Percentiles rank a stretch among this genome's conserved stretches.
Evolutionary conservation across 2,888 invertebrate genomes (phyloP).

Genomic region (Therioaphis trifolii): DNA sequence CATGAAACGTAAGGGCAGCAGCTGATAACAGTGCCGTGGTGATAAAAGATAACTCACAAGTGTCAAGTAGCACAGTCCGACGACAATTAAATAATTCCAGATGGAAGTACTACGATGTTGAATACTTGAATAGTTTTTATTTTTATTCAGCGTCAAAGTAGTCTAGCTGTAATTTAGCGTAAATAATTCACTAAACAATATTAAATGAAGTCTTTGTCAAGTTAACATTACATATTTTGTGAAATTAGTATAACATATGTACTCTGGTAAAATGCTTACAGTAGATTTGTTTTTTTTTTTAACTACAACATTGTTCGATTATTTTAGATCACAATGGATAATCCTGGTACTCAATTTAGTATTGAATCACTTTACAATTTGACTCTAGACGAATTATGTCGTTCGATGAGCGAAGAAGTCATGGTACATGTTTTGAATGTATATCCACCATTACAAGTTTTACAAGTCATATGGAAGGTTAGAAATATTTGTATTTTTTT

Average conservation of each 20-base stretch:
- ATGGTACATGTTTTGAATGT: neutral
- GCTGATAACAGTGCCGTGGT: conserved; percentile 3
- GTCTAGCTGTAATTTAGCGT: neutral
- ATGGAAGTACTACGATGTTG: neutral
- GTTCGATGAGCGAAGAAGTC: conserved; percentile 4
- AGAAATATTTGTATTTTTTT: neutral
- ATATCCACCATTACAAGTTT: conserved; percentile 1
- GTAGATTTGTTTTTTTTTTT: neutral
- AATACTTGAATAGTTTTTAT: neutral
- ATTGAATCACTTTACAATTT: conserved; percentile 19
- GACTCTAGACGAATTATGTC: neutral
- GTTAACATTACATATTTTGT: neutral
- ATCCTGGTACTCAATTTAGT: neutral
- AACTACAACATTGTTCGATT: neutral
- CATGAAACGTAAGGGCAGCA: too few species aligned
- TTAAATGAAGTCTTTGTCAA: conserved; percentile 8
- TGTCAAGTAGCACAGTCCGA: neutral
- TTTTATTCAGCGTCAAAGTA: neutral
- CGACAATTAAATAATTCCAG: conserved; percentile 11
- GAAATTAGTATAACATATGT: neutral
- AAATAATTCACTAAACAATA: neutral
- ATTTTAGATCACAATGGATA: neutral
- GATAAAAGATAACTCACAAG: neutral
- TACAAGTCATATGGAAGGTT: conserved; percentile 50
- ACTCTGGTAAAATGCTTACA: neutral